Conservation (phyloP, 2,797 vertebrate species). For the Oryzias dopingdopingensis region DNA sequence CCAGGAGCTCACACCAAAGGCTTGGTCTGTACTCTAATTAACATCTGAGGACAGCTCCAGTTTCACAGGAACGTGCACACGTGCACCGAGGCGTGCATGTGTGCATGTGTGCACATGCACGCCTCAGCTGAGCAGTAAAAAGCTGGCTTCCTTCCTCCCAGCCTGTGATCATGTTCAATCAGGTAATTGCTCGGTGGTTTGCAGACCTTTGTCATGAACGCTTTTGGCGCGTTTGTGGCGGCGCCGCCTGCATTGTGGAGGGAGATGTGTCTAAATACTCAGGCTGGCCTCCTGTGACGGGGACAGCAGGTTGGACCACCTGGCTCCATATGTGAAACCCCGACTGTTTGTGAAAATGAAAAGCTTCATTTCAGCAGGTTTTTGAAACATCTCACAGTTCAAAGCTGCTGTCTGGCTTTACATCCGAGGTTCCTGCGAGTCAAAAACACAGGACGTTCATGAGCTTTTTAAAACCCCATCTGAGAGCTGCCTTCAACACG, state of each 20-base stretch:
- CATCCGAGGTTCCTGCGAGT: too few species aligned
- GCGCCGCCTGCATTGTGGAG: slow-evolving; percentile 29
- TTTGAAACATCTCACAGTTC: too few species aligned
- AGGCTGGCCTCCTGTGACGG: slow-evolving; percentile 8
- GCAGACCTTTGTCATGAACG: slow-evolving; percentile 46
- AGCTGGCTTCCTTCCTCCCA: slow-evolving; percentile 49
- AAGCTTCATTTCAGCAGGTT: not conserved
- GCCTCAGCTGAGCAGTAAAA: slow-evolving; percentile 51
- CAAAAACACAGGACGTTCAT: not conserved
- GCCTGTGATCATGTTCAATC: slow-evolving; percentile 62
- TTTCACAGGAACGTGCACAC: slow-evolving; percentile 19
- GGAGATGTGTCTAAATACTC: slow-evolving; percentile 39
- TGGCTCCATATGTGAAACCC: slow-evolving; percentile 49
- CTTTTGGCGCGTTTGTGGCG: slow-evolving; percentile 39
- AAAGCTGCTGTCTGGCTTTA: too few species aligned
- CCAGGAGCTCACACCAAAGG: slow-evolving; percentile 64
- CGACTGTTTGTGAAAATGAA: slow-evolving; percentile 14
- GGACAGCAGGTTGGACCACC: slow-evolving; percentile 57
- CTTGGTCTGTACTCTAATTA: slow-evolving; percentile 63
- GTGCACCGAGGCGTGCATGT: slow-evolving; percentile 13
- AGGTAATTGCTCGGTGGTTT: slow-evolving; percentile 50
- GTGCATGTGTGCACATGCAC: slow-evolving; percentile 24
- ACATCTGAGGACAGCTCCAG: slow-evolving; percentile 45
- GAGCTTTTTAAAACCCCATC: slow-evolving; percentile 24
- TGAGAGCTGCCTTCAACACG: slow-evolving; percentile 20